These are phyloP conservation scores for Cebus imitator DNA, from an alignment of 2,113 vertebrate genomes.

Conservation along the genomic window DNA sequence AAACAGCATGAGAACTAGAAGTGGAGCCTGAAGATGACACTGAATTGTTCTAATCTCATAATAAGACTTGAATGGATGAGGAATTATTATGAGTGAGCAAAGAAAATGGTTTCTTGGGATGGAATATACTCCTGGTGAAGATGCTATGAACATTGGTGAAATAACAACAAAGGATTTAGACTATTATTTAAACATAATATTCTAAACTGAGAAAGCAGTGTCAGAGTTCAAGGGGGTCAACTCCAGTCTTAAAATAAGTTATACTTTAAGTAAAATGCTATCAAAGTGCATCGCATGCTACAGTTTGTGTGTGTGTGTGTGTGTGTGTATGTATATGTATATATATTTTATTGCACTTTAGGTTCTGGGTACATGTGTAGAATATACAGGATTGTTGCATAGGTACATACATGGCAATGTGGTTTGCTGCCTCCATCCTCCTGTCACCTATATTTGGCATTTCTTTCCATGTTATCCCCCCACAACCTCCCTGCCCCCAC, in stretches of 20 bases:
- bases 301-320: not conserved
- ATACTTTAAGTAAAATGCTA: not conserved
- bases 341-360: too few relatives aligned
- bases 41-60: not conserved
- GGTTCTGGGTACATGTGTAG: too few relatives aligned
- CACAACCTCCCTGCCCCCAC: too few relatives aligned
- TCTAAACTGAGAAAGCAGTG: not conserved
- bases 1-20: not conserved
- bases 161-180: not conserved
- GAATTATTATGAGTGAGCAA: not conserved
- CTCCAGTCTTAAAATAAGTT: not conserved
- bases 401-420: too few relatives aligned
- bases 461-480: too few relatives aligned
- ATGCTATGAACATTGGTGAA: not conserved
- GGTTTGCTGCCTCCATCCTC: too few relatives aligned
- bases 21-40: not conserved
- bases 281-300: not conserved
- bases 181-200: not conserved
- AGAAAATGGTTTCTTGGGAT: not conserved
- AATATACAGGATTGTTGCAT: too few relatives aligned
- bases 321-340: too few relatives aligned
- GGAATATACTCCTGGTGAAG: not conserved
- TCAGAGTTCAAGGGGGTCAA: not conserved
- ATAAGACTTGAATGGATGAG: not conserved
- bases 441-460: too few relatives aligned